Conservation (phyloP, 2,113 vertebrate species). For the Tichodroma muraria region DNA sequence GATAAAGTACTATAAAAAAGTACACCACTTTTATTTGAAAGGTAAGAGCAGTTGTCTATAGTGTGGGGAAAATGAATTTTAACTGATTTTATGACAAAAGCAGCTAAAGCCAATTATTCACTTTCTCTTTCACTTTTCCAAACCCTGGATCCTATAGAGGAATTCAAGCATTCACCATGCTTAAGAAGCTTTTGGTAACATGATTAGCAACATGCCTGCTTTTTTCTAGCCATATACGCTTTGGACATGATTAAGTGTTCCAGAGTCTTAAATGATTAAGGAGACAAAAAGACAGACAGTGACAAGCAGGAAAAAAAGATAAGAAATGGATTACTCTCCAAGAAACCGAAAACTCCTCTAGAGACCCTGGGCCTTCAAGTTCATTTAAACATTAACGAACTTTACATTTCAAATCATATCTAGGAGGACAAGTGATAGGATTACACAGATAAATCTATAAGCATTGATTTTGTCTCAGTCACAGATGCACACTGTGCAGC, state of each 20-base stretch:
- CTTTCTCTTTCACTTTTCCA: not conserved
- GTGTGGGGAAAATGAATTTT: not conserved
- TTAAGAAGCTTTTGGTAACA: conserved; percentile 10
- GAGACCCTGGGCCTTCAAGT: conserved; percentile 69
- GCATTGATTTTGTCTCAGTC: conserved; percentile 79
- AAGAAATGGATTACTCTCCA: conserved; percentile 65
- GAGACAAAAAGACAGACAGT: conserved; percentile 28
- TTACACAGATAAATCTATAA: conserved; percentile 79
- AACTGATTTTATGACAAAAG: not conserved
- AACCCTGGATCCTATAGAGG: not conserved
- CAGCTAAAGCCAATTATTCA: not conserved
- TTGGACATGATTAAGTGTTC: not conserved
- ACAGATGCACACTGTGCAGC: conserved; percentile 66
- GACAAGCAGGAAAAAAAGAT: conserved; percentile 7
- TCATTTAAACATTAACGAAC: conserved; percentile 77
- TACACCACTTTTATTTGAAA: not conserved
- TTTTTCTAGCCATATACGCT: not conserved
- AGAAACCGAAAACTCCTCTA: conserved; percentile 67
- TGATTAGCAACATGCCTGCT: not conserved
- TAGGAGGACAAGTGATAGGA: conserved; percentile 75
- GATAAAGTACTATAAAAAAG: not conserved
- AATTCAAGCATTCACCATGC: not conserved
- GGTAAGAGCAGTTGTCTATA: not conserved
- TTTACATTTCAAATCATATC: conserved; percentile 83
- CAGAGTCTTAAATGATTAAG: conserved; percentile 21